Evolutionary conservation across 1,140 invertebrate genomes (phyloP), one percentile per base, ranked within the genome.

Genomic region (Drosophila kanapiae): DNA sequence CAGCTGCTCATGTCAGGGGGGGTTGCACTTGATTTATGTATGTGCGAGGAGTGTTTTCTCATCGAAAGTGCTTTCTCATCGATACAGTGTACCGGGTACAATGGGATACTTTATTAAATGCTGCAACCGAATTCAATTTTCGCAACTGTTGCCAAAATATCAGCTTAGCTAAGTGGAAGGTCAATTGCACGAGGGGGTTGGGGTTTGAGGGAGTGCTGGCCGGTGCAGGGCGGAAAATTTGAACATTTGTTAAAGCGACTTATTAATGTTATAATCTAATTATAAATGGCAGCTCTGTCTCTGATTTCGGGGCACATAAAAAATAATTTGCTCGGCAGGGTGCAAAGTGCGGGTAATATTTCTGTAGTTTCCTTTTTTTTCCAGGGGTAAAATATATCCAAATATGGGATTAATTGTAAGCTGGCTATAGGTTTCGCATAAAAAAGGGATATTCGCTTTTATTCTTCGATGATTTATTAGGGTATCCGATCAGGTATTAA

Each of bases 261-360:
- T 88, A 88, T 90, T 88, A 88, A 88, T 88, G 74, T 78, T 78
- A 84, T 90, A 88, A 88, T 88, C 85, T 90, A 88, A 88, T 88
- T 88, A 84, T 88, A 88, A 90, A 62, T 71, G 69, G 64, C 68
- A 75, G 74, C 60, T 69, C 60, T 54, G 38, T 60, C 63, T 65
- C 38, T 60, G 67, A 80, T 87, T 83, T 53, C 43, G 27, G 13
- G 38, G 16, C 70, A 78, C 64, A 88, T 65, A 87, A 88, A 85
- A 86, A 56, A 49, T 75, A 14, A 49, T 68, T 27, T 4, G 1
- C 45, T 14, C 16, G 43, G 11, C 35, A 67, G 83, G 79, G 75
- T 82, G 75, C 70, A 60, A 69, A 67, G 69, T 69, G 48, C 38
- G 67, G 61, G 60, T 59, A 54, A 79, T 61, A 61, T 69, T 67